A percentile compares a stretch with the other conserved stretches of the same genome.
Evolutionary conservation across 2,797 vertebrate genomes (phyloP).

Genomic region (Apogon talboti): DNA sequence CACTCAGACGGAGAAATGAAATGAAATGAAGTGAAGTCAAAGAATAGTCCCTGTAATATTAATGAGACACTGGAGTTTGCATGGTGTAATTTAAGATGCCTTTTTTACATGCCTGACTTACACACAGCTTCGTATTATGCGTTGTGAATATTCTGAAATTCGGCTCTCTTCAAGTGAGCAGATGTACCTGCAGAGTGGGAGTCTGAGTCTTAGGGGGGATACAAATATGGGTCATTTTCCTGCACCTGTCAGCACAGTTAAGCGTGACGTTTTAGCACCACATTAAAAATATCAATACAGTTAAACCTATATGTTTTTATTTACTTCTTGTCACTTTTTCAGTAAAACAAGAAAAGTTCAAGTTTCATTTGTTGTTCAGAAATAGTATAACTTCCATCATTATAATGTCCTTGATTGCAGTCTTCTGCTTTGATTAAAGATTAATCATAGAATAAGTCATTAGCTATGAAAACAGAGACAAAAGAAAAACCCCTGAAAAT

Average conservation of each 20-base stretch:
- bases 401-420: slow-evolving; percentile 28
- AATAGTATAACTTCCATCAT: slow-evolving; percentile 24
- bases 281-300: slow-evolving; percentile 1
- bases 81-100: slow-evolving; percentile 78
- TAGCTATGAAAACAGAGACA: slow-evolving; percentile 32
- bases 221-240: slow-evolving; percentile 10
- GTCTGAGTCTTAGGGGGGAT: slow-evolving; percentile 17
- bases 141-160: slow-evolving; percentile 64
- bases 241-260: slow-evolving; percentile 1
- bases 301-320: slow-evolving; percentile 10
- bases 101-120: slow-evolving; percentile 76
- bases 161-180: slow-evolving; percentile 25
- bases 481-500: slow-evolving; percentile 25
- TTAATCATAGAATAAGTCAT: slow-evolving; percentile 39
- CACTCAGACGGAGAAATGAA: slow-evolving; percentile 78
- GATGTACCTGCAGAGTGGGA: slow-evolving; percentile 26
- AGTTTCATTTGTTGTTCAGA: slow-evolving; percentile 25
- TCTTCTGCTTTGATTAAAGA: slow-evolving; percentile 44
- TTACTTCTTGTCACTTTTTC: slow-evolving; percentile 10
- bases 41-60: slow-evolving; percentile 83
- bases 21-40: slow-evolving; percentile 84
- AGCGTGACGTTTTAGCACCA: slow-evolving; percentile 19
- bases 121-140: slow-evolving; percentile 68
- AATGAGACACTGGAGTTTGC: slow-evolving; percentile 79
- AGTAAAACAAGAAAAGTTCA: slow-evolving; percentile 7